A percentile compares a stretch with the other conserved stretches of the same genome.
These are phyloP conservation scores for Nudaria mundana DNA, from an alignment of 2,888 invertebrate species.

Conservation along the genomic window DNA sequence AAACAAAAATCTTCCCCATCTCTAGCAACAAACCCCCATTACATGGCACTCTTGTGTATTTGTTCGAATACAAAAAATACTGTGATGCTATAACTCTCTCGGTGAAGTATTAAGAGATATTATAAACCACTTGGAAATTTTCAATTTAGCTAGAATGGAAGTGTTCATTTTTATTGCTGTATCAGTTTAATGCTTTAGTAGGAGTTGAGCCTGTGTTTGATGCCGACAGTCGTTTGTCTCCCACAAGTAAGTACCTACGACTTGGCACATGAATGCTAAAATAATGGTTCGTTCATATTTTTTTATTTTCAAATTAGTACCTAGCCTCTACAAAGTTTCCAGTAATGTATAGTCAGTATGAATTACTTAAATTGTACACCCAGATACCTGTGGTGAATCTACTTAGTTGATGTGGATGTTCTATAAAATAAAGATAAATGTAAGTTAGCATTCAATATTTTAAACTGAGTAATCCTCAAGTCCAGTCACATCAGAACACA, in stretches of 20 bases:
- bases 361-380: too few species aligned
- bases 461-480: slow-evolving; percentile 36
- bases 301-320: not conserved
- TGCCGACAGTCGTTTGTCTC: slow-evolving; percentile 9
- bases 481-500: slow-evolving; percentile 52
- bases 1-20: slow-evolving; percentile 18
- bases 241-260: too few species aligned
- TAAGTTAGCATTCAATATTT: too few species aligned
- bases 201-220: slow-evolving; percentile 12
- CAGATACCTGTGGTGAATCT: too few species aligned
- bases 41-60: slow-evolving; percentile 45
- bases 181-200: slow-evolving; percentile 33
- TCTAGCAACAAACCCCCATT: slow-evolving; percentile 15
- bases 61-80: slow-evolving; percentile 73
- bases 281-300: not conserved
- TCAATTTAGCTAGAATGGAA: slow-evolving; percentile 71
- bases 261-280: slow-evolving; percentile 1
- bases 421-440: too few species aligned
- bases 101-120: slow-evolving; percentile 69
- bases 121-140: slow-evolving; percentile 72
- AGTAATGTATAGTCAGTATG: too few species aligned
- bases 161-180: slow-evolving; percentile 52
- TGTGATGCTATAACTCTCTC: slow-evolving; percentile 61
- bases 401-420: too few species aligned
- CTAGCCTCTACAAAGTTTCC: too few species aligned